Percentiles rank a stretch among this genome's conserved stretches.
Evolutionary conservation across 2,888 invertebrate genomes (phyloP).

Genomic region (Drosophila melanosoma): DNA sequence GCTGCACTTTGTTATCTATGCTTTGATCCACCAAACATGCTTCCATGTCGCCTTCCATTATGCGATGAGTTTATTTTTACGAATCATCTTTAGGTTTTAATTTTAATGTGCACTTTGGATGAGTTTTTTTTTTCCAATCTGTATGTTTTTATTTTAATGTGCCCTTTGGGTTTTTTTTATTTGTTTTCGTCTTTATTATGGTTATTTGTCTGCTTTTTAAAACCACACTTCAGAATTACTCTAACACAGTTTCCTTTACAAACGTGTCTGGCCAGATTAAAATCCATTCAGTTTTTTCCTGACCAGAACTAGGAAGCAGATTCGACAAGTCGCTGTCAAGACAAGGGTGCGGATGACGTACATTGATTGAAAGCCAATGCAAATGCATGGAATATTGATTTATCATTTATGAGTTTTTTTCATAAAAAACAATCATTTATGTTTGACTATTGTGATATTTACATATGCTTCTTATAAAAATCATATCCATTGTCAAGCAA

Average conservation of each 20-base stretch:
- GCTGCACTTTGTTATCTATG: not conserved
- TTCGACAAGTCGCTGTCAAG: conserved; percentile 29
- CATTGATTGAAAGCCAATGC: conserved; percentile 29
- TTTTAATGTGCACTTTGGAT: not conserved
- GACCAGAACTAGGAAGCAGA: conserved; percentile 50
- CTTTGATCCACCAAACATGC: conserved; percentile 17
- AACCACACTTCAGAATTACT: conserved; percentile 10
- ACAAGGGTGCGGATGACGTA: conserved; percentile 15
- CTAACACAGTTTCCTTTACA: conserved; percentile 15
- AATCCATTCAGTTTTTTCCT: conserved; percentile 28
- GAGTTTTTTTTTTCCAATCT: too few relatives aligned
- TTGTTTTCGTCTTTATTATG: conserved; percentile 8
- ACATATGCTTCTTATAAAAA: not conserved
- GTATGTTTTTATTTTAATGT: conserved; percentile 15
- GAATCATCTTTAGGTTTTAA: conserved; percentile 11
- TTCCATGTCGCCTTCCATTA: conserved; percentile 1
- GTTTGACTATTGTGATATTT: not conserved
- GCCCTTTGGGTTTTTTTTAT: not conserved
- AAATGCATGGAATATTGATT: conserved; percentile 28
- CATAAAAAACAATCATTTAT: conserved; percentile 4
- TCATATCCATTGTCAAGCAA: not conserved
- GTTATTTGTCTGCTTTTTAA: conserved; percentile 25
- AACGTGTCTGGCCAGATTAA: conserved; percentile 38
- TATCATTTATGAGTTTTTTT: not conserved
- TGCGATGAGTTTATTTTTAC: conserved; percentile 20